These are phyloP conservation scores for Ectropis grisescens DNA, from an alignment of 1,140 invertebrate species.

Conservation along the genomic window DNA sequence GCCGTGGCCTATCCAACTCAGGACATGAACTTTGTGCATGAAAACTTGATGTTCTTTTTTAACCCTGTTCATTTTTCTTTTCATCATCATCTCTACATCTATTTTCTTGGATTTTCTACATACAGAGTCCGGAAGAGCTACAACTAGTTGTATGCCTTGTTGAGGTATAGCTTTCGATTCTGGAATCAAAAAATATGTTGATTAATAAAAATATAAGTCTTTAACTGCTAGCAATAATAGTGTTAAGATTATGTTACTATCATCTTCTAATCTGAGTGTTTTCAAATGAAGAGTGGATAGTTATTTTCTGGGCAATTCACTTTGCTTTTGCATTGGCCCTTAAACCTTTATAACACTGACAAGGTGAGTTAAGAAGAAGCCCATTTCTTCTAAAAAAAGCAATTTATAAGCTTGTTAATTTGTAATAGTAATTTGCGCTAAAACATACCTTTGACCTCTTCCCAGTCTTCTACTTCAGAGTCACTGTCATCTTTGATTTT, in stretches of 20 bases:
- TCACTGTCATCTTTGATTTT: constrained; percentile 61
- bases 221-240: no score
- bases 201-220: no score
- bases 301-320: no score
- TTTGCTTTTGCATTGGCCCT: no score
- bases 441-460: constrained; percentile 76
- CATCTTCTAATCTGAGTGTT: no score
- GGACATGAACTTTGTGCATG: constrained; percentile 88
- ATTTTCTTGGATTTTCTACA: constrained; percentile 75
- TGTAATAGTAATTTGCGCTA: no score
- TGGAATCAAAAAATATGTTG: constrained; percentile 17
- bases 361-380: no score
- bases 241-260: no score
- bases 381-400: no score
- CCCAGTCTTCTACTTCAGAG: constrained; percentile 73
- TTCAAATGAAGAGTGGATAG: no score
- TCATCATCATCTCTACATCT: constrained; percentile 80
- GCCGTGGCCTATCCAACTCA: constrained; percentile 87
- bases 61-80: constrained; percentile 80
- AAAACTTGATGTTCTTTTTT: constrained; percentile 83
- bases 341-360: no score
- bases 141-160: constrained; percentile 78
- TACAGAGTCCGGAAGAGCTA: constrained; percentile 71
- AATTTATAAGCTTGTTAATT: no score
- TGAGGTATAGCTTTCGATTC: constrained; percentile 70